A percentile compares a stretch with the other conserved stretches of the same genome.
phyloP scores from a whole-genome alignment of 2,888 invertebrate species.

The Dryobota labecula region DNA sequence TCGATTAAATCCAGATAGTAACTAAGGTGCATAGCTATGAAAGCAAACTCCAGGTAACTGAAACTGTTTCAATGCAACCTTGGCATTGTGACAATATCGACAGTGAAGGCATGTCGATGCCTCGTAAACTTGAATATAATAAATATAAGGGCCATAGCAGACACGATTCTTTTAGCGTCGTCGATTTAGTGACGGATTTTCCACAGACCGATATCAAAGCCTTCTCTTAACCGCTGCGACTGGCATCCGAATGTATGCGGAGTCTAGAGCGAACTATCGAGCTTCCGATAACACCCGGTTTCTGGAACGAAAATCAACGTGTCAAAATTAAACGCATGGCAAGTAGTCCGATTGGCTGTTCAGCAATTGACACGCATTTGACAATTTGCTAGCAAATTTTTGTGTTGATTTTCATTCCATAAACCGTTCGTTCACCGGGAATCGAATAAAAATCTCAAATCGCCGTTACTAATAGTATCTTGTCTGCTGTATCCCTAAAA shows the following conservation, averaged over 20 bases:
- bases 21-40: neutral
- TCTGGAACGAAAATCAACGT: neutral
- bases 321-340: neutral
- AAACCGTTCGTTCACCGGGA: too few species aligned
- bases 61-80: conserved; percentile 12
- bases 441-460: neutral
- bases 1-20: neutral
- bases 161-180: neutral
- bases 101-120: conserved; percentile 6
- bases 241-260: neutral
- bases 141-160: neutral
- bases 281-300: neutral
- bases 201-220: neutral
- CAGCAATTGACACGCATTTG: neutral
- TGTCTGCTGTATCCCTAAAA: conserved; percentile 34
- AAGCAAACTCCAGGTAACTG: conserved; percentile 3
- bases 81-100: conserved; percentile 7
- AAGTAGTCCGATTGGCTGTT: too few species aligned
- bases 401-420: neutral
- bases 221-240: neutral
- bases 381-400: too few species aligned
- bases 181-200: neutral
- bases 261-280: neutral
- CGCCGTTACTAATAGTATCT: neutral
- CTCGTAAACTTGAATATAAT: neutral